A percentile compares a stretch with the other conserved stretches of the same genome.
Conservation (phyloP, 1,140 invertebrate species). For the Drosophila albomicans region DNA sequence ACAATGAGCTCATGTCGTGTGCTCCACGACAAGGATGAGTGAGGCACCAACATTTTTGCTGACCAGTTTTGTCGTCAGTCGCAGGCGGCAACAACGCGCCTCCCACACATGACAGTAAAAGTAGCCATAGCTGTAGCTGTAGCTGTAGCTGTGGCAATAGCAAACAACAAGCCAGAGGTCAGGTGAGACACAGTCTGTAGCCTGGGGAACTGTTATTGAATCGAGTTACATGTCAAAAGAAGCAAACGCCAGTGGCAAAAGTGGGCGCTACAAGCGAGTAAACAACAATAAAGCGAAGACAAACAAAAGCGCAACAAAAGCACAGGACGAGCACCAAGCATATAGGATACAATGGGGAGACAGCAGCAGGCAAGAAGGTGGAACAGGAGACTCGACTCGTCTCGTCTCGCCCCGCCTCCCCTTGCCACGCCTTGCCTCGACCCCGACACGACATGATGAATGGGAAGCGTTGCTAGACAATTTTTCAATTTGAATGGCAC, state of each 20-base stretch:
- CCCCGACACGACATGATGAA: conserved; percentile 65
- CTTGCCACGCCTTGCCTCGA: background rate
- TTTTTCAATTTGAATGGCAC: conserved; percentile 79
- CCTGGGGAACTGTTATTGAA: conserved; percentile 58
- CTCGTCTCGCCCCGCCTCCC: too few species aligned
- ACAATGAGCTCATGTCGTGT: conserved; percentile 70
- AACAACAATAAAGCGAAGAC: conserved; percentile 82
- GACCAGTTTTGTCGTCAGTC: conserved; percentile 24
- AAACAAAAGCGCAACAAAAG: conserved; percentile 77
- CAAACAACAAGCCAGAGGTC: conserved; percentile 55
- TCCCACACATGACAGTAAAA: conserved; percentile 58
- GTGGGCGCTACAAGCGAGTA: conserved; percentile 70
- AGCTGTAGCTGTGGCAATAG: background rate
- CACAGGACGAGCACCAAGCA: conserved; percentile 9
- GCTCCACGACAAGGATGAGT: background rate
- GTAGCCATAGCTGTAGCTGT: conserved; percentile 2
- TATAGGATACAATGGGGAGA: background rate
- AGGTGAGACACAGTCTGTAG: conserved; percentile 27
- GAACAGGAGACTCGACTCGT: background rate
- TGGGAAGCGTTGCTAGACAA: conserved; percentile 78
- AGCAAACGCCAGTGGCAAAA: conserved; percentile 61
- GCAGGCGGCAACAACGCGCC: conserved; percentile 26
- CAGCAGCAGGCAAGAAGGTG: background rate
- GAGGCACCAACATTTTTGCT: background rate
- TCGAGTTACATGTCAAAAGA: conserved; percentile 81